phyloP scores from a whole-genome alignment of 2,888 invertebrate genomes.

The Amblyjoppa proteus region DNA sequence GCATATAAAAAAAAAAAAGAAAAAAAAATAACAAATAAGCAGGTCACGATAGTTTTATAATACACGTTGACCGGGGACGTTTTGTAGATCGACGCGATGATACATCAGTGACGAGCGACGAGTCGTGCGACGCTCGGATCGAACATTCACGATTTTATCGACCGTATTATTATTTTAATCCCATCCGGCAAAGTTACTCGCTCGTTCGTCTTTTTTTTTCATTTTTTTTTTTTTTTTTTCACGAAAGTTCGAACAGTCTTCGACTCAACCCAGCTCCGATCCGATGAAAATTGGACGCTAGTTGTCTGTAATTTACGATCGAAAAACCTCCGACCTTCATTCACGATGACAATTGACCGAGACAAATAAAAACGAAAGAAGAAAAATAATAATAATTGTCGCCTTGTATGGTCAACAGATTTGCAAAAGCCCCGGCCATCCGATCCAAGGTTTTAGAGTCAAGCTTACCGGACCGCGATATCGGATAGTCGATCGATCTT shows the following conservation, averaged over 20 bases:
- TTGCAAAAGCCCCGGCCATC: slow-evolving; percentile 78
- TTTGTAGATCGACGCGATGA: slow-evolving; percentile 77
- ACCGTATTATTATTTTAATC: background rate
- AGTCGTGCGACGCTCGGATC: background rate
- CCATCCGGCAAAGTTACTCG: background rate
- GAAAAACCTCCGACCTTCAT: background rate
- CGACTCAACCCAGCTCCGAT: background rate
- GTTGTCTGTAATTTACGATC: background rate
- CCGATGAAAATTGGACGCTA: background rate
- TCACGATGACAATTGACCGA: slow-evolving; percentile 24
- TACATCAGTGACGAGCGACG: slow-evolving; percentile 13
- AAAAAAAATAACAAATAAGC: slow-evolving; percentile 72
- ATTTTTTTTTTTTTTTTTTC: background rate
- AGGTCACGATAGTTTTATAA: slow-evolving; percentile 81
- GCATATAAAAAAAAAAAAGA: slow-evolving; percentile 72
- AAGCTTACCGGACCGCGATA: slow-evolving; percentile 77
- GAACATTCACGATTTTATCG: slow-evolving; percentile 28
- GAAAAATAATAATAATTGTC: slow-evolving; percentile 52
- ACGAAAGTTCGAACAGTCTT: background rate
- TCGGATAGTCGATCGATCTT: slow-evolving; percentile 38
- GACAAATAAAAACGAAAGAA: slow-evolving; percentile 29
- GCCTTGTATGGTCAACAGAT: slow-evolving; percentile 71
- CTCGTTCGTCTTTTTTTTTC: slow-evolving; percentile 1
- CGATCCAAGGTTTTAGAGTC: slow-evolving; percentile 77
- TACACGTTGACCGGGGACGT: slow-evolving; percentile 76